Percentiles rank a stretch among this genome's conserved stretches.
Conservation (phyloP, 23 tunicate species). For the Halocynthia roretzi region DNA sequence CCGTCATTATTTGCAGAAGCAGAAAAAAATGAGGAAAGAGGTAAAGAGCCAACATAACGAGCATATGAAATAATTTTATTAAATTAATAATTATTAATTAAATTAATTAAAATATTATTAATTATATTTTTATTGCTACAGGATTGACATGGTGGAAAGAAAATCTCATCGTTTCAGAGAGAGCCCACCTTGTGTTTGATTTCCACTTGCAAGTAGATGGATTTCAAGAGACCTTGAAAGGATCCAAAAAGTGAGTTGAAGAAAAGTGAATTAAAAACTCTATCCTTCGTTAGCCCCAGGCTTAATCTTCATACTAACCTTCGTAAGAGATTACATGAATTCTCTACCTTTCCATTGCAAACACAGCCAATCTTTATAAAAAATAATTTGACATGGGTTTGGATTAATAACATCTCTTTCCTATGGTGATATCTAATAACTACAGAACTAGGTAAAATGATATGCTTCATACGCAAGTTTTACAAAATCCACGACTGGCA, state of each 20-base stretch:
- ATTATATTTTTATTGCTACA: slow-evolving; percentile 9
- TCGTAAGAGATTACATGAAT: too few species aligned
- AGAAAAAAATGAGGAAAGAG: slow-evolving; percentile 79
- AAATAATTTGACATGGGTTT: too few species aligned
- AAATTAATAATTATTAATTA: background rate
- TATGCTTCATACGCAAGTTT: too few species aligned
- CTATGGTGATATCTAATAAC: too few species aligned
- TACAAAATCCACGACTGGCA: too few species aligned
- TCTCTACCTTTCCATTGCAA: too few species aligned
- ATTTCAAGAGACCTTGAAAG: slow-evolving; percentile 69
- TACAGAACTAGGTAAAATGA: too few species aligned
- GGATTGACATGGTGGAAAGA: slow-evolving; percentile 94
- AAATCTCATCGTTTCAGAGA: slow-evolving; percentile 72
- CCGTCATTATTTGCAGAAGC: slow-evolving; percentile 83
- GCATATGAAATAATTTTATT: background rate
- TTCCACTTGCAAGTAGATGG: slow-evolving; percentile 86
- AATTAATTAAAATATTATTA: background rate
- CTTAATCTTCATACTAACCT: too few species aligned
- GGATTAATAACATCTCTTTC: too few species aligned
- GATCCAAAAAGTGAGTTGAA: slow-evolving; percentile 49
- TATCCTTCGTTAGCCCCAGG: too few species aligned
- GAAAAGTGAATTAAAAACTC: too few species aligned
- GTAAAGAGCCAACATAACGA: slow-evolving; percentile 2
- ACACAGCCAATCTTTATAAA: too few species aligned
- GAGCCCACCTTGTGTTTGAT: slow-evolving; percentile 91